Evolutionary conservation across 2,797 vertebrate species (phyloP).

Genomic region (Echeneis naucrates): DNA sequence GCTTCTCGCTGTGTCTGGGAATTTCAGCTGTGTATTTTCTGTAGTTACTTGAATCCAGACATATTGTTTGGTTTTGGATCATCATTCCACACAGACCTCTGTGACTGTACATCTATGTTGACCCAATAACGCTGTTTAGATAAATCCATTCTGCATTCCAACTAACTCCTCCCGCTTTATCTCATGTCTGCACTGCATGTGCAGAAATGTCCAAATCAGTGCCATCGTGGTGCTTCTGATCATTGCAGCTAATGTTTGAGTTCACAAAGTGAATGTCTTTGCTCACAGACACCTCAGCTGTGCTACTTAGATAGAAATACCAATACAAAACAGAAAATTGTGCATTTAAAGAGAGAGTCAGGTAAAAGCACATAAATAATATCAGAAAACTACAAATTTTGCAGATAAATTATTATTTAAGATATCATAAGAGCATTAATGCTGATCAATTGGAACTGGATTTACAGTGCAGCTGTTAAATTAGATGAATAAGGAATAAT

Average conservation of each 20-base stretch:
- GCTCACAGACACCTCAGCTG: neutral
- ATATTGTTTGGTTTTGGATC: constrained; percentile 50
- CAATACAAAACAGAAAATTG: neutral
- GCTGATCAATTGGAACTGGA: too few relatives aligned
- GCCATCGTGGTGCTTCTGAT: neutral
- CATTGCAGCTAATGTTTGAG: neutral
- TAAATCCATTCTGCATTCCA: constrained; percentile 58
- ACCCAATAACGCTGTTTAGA: constrained; percentile 52
- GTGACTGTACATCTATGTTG: constrained; percentile 38
- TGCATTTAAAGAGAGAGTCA: neutral
- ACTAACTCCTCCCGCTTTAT: constrained; percentile 41
- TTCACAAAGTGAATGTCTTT: neutral
- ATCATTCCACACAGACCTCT: constrained; percentile 10
- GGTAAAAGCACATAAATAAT: neutral
- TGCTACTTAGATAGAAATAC: neutral
- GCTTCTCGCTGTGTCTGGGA: constrained; percentile 43
- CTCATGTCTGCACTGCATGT: constrained; percentile 19
- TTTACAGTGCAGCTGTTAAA: neutral
- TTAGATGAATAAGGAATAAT: too few relatives aligned
- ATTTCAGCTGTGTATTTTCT: constrained; percentile 55
- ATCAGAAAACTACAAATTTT: neutral
- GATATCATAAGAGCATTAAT: neutral
- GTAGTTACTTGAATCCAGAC: constrained; percentile 31
- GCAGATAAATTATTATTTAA: too few relatives aligned
- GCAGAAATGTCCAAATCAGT: constrained; percentile 7